These are phyloP conservation scores for Xanthia icteritia DNA, from an alignment of 2,888 invertebrate species.

Conservation along the genomic window DNA sequence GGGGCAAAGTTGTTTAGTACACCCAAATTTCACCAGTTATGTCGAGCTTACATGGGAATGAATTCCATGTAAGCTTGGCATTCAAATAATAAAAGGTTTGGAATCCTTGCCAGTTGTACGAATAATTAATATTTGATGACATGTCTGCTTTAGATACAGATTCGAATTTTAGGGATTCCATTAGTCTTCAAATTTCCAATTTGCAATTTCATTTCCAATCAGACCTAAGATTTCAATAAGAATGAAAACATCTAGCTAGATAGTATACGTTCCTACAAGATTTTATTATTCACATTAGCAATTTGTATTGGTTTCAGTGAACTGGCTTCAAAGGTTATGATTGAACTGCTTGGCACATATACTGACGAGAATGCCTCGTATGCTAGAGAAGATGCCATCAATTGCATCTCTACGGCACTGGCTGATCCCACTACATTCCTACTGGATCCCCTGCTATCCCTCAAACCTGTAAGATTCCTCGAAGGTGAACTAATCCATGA, in stretches of 20 bases:
- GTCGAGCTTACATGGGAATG: too few species aligned
- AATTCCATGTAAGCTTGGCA: neutral
- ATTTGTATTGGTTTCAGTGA: constrained; percentile 90
- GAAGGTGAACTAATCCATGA: constrained; percentile 99
- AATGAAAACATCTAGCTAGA: neutral
- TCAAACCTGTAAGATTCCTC: constrained; percentile 98
- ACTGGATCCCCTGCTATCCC: constrained; percentile 97
- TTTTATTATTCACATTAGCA: neutral
- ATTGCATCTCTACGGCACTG: constrained; percentile 98
- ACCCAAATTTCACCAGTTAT: neutral
- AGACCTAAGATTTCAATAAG: neutral
- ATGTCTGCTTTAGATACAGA: neutral
- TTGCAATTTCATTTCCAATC: neutral
- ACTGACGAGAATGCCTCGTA: constrained; percentile 99
- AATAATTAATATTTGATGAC: neutral
- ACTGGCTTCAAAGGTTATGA: constrained; percentile 98
- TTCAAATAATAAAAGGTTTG: neutral
- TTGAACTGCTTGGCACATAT: constrained; percentile 98
- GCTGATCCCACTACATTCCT: constrained; percentile 98
- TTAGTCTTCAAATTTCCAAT: neutral
- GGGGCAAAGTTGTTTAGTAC: neutral
- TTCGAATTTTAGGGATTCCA: neutral
- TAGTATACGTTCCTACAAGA: neutral
- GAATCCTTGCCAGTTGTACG: neutral
- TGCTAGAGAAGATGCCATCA: constrained; percentile 98